Percentiles rank a stretch among this genome's conserved stretches.
phyloP scores from a whole-genome alignment of 2,113 vertebrate species.

The Corythaixoides concolor region DNA sequence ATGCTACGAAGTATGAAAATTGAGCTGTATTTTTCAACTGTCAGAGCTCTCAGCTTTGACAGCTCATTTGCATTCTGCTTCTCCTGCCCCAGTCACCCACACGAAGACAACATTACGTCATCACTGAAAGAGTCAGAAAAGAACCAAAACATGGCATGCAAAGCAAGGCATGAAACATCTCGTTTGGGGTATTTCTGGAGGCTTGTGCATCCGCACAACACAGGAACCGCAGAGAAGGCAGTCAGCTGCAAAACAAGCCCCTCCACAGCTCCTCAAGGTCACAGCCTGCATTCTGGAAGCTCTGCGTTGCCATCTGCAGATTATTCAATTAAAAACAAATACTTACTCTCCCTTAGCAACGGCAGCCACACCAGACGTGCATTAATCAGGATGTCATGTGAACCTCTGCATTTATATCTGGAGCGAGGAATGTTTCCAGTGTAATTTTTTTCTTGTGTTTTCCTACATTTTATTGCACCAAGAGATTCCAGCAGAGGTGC shows the following conservation, averaged over 20 bases:
- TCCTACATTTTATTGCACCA: neutral
- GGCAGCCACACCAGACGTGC: conserved; percentile 23
- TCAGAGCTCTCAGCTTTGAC: neutral
- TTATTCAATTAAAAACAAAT: conserved; percentile 69
- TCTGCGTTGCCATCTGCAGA: conserved; percentile 51
- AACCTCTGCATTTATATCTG: neutral
- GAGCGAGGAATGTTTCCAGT: neutral
- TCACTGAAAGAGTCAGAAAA: neutral
- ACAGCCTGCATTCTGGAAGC: conserved; percentile 41
- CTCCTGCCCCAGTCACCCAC: neutral
- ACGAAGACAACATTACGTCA: neutral
- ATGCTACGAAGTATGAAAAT: neutral
- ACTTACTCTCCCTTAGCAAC: conserved; percentile 54
- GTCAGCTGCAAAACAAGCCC: conserved; percentile 44
- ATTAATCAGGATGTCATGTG: neutral
- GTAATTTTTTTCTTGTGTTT: neutral
- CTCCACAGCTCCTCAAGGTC: conserved; percentile 37
- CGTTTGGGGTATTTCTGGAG: neutral
- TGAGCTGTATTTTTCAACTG: neutral
- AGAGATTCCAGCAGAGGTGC: neutral
- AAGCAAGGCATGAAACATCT: neutral
- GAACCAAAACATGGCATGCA: neutral
- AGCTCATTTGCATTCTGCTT: neutral
- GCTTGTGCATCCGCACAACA: neutral
- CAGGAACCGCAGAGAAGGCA: neutral